Evolutionary conservation across 2,888 invertebrate species (phyloP), one percentile per base, ranked within the genome.

Genomic region (Meganola albula): DNA sequence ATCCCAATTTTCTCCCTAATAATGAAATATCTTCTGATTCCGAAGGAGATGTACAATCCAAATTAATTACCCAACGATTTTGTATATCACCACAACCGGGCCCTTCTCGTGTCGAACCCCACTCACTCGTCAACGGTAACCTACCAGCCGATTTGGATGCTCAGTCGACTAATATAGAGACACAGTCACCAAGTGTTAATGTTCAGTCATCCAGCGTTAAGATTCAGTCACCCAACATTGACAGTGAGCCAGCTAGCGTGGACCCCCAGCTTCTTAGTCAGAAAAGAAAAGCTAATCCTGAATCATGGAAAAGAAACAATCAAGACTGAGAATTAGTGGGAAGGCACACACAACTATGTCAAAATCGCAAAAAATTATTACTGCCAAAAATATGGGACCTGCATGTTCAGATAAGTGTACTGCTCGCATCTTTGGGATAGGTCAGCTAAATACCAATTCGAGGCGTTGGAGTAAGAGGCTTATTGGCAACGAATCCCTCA

Each of bases 221-320:
- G 18, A 25, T 20, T 25, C 18, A 32, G 27, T 14, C 34, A 29
- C 24, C 34, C 18, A 28, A 28, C 28, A 28, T 25, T 34, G 35
- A 20, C 24, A 34, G 26, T 28, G 31, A 38, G 26, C 37, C 40
- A 35, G 6, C 37, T 34, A 40, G 37, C 28, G 27, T 27, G 16
- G 32, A 27, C 11, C 32, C 22, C 10, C 22, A 34, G 35, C 28
- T 25, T 32, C 22, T 34, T 22, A 26, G 25, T 23, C 24, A 26
- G 21, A 44, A 44, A 34, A 34, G 37, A 10, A 44, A 37, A 34
- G 34, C 37, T 5, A 5, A 37, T 28, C 36, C 43, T 14, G 37
- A 16, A 27, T 34, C 27, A 37, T 43, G 40, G 40, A 34, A 34
- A 28, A 43, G 31, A 40, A 40, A 40, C 31, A 37, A 40, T 27